Evolutionary conservation across 2,888 invertebrate species (phyloP), one percentile per base, ranked within the genome.

Genomic region (Bombylius discolor): DNA sequence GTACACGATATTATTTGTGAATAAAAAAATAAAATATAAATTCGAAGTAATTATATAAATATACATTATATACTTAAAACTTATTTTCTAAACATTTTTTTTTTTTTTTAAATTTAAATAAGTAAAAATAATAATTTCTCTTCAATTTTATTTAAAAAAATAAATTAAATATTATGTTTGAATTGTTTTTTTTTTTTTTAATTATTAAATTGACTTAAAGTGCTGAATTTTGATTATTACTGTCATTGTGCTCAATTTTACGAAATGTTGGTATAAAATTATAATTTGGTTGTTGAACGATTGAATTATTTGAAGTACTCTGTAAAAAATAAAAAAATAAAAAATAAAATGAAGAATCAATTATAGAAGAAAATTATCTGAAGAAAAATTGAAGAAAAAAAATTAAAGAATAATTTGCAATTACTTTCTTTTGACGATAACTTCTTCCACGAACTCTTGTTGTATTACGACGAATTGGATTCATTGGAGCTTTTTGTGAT

Each of bases 391-490:
- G 46, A 34, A 5, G 45, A 51, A 5, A 12, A 44, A 32, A 7
- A 49, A 31, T 47, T 46, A 9, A 52, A n/a, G 6, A 8, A 34
- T 9, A 12, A 13, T 13, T 42, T 32, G 12, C 23, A 31, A 5
- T 49, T 62, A 72, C 74, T 67, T 74, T 73, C 60, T 74, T 74
- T 57, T 73, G 73, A 47, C 70, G 68, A 62, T 71, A 74, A 56
- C 72, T 73, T 47, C 72, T 68, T 51, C 64, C 73, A 14, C 74
- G 68, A 9, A 77, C 79, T 58, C 79, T 72, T 5, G 80, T 80
- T 9, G 81, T 81, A 60, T 80, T 81, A 49, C 81, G 70, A 14
- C 80, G 69, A 23, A 80, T 77, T 4, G 79, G 79, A 67, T 78
- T 78, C 55, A 68, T 71, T 52, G 72, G 73, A 34, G 72, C 67